Conservation (phyloP, 2,888 invertebrate species). For the Bellardia pandia region DNA sequence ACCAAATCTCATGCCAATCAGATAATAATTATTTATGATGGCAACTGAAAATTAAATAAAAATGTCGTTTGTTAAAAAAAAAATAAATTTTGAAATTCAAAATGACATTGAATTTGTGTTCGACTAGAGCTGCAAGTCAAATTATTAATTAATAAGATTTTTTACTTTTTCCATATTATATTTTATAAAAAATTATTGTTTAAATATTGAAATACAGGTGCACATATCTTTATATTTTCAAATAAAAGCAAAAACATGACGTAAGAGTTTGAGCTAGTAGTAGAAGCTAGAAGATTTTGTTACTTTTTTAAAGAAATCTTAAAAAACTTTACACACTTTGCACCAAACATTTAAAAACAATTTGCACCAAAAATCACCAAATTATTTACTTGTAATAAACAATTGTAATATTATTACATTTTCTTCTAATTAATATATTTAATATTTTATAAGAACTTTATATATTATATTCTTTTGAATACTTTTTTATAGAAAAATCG, state of each 20-base stretch:
- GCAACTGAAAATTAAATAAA: conserved; percentile 54
- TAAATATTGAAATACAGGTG: neutral
- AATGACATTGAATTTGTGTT: conserved; percentile 59
- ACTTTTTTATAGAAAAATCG: conserved; percentile 9
- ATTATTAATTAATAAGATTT: conserved; percentile 32
- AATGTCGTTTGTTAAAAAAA: conserved; percentile 24
- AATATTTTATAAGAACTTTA: neutral
- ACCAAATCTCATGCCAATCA: conserved; percentile 64
- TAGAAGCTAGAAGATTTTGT: conserved; percentile 57
- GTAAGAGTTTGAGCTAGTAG: conserved; percentile 48
- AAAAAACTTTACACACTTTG: neutral
- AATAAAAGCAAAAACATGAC: conserved; percentile 48
- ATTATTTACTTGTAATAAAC: neutral
- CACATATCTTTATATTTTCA: conserved; percentile 4
- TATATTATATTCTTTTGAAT: conserved; percentile 22
- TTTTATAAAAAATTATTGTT: neutral
- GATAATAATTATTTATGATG: conserved; percentile 70
- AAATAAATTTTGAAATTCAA: conserved; percentile 40
- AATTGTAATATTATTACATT: conserved; percentile 12
- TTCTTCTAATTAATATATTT: neutral
- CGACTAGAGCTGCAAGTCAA: conserved; percentile 24
- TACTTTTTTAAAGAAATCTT: conserved; percentile 11
- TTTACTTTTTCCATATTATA: conserved; percentile 22
- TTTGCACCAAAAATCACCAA: conserved; percentile 38
- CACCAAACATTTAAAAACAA: neutral